Base-by-base conservation (phyloP, 2,113 vertebrate species). In the Machaerirhynchus nigripectus region DNA sequence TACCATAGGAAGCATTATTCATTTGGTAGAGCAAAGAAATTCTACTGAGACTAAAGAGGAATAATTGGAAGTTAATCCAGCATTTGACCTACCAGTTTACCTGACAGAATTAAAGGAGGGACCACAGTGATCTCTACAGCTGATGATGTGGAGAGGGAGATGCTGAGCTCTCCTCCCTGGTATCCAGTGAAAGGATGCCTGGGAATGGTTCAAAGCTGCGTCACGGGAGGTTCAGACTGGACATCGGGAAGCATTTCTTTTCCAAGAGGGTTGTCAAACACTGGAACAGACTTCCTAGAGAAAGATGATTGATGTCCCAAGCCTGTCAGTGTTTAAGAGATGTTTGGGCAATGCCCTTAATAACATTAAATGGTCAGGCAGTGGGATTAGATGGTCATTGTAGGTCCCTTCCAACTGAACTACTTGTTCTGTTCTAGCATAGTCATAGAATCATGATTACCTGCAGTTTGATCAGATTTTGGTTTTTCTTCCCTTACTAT, bases 151-250 rank as follows among this genome's bases (percentile, higher is more conserved):
- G 13, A 82, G 28, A 52, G 15, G 42, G 19, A 40, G 13, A 5
- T 59, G 22, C 19, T 71, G 39, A 31, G 13, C 16, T 59, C 15
- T 79, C 13, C 33, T 82, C 13, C 3, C 7, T 49, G 14, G 1
- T 6, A 15, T 33, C 15, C 24, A 47, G 33, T 12, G 42, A 53
- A 7, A 30, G 17, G 27, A 63, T 2, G 1, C 1, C 1, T 40
- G 57, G 42, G 9, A 83, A 30, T 57, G 31, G 17, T 69, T 91
- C 35, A 70, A 20, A 93, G 21, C 18, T 47, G n/a, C 2, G 0
- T 13, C 27, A 52, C 5, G 3, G 20, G 3, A 39, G 7, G 4
- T 60, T 78, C 28, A 57, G 12, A 30, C 3, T 42, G 55, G 23
- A 42, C 10, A 35, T 26, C 1, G 1, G 23, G 23, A 78, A 85